These are phyloP conservation scores for Bufotes viridis DNA, from an alignment of 2,797 vertebrate genomes.

Conservation along the genomic window DNA sequence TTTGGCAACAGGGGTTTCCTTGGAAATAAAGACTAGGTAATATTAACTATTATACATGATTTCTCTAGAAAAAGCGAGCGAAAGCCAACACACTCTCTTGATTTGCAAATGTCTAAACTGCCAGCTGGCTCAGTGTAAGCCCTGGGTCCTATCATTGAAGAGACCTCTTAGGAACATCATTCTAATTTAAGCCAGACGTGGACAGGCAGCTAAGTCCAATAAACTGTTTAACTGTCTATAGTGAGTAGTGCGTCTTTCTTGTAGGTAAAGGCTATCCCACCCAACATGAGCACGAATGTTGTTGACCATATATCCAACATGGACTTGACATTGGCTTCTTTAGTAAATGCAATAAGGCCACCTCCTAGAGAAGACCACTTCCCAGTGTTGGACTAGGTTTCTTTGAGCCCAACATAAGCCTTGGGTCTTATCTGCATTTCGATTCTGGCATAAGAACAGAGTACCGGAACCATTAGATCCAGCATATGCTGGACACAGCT, in stretches of 20 bases:
- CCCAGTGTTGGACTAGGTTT: not conserved
- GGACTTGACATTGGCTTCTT: not conserved
- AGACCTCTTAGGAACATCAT: slow-evolving; percentile 60
- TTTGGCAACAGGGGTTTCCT: slow-evolving; percentile 44
- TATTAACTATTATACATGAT: slow-evolving; percentile 62
- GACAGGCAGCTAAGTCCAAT: slow-evolving; percentile 37
- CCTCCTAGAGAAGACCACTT: not conserved
- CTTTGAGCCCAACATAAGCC: not conserved
- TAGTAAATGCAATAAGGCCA: not conserved
- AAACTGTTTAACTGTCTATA: slow-evolving; percentile 51
- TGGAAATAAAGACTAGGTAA: slow-evolving; percentile 60
- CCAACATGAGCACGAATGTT: not conserved
- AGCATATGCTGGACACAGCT: too few relatives aligned
- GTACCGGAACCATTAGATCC: too few relatives aligned
- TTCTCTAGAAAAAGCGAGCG: slow-evolving; percentile 51
- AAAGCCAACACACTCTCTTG: slow-evolving; percentile 59
- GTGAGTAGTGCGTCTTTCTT: slow-evolving; percentile 13
- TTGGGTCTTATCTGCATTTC: too few relatives aligned
- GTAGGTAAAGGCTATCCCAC: slow-evolving; percentile 13
- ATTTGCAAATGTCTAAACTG: slow-evolving; percentile 53
- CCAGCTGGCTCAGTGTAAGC: slow-evolving; percentile 55
- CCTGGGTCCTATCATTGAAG: slow-evolving; percentile 60
- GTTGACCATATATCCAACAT: not conserved
- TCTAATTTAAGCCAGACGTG: slow-evolving; percentile 58
- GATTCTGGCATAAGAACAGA: too few relatives aligned